Evolutionary conservation across 2,113 vertebrate genomes (phyloP).

Genomic region (Catharus bicknelli): DNA sequence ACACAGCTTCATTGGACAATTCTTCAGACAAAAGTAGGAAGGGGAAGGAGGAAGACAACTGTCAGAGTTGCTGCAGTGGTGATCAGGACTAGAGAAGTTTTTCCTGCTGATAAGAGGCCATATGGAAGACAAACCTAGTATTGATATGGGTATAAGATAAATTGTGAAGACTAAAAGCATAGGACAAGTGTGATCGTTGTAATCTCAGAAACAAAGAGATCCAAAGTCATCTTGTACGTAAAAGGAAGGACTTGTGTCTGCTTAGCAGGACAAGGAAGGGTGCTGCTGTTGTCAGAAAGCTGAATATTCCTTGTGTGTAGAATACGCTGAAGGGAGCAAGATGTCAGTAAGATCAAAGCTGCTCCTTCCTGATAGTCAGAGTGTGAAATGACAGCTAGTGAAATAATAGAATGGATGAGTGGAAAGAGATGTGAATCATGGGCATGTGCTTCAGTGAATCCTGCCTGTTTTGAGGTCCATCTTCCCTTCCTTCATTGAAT

Average conservation of each 20-base stretch:
- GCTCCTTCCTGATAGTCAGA: neutral
- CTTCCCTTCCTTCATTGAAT: neutral
- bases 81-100: neutral
- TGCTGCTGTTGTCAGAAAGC: neutral
- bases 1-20: neutral
- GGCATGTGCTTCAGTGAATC: neutral
- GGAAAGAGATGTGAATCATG: neutral
- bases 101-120: neutral
- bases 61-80: neutral
- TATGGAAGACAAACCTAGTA: neutral
- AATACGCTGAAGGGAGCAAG: neutral
- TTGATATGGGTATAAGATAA: neutral
- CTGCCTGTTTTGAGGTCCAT: neutral
- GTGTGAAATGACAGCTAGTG: neutral
- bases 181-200: neutral
- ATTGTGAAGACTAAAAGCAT: neutral
- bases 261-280: neutral
- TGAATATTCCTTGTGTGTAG: neutral
- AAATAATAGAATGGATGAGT: neutral
- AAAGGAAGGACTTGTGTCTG: neutral
- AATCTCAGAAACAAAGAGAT: neutral
- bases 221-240: neutral
- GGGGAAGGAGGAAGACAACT: neutral
- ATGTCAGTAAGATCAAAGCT: neutral
- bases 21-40: neutral